Conservation (phyloP, 2,888 invertebrate genomes). For the Euclidia mi region DNA sequence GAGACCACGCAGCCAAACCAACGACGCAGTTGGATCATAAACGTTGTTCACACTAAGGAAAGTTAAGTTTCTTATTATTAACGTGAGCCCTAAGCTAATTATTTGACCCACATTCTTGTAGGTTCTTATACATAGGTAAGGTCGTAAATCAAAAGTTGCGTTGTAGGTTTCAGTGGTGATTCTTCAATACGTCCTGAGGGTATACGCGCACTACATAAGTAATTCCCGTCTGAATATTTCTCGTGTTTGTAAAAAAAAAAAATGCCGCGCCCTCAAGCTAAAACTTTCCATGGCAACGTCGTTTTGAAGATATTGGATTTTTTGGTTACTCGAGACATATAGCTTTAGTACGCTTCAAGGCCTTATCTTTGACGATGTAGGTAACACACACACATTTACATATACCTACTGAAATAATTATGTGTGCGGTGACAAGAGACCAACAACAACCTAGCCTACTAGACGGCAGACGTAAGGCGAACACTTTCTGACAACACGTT, state of each 20-base stretch:
- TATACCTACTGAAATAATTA: not conserved
- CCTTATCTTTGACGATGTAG: slow-evolving; percentile 25
- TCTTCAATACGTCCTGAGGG: slow-evolving; percentile 52
- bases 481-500: no score
- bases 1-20: no score
- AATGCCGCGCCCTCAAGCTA: slow-evolving; percentile 44
- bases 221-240: slow-evolving; percentile 51
- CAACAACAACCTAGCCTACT: no score
- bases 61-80: slow-evolving; percentile 1
- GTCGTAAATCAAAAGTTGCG: slow-evolving; percentile 63
- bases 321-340: slow-evolving; percentile 43
- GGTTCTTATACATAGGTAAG: slow-evolving; percentile 47
- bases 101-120: slow-evolving; percentile 24
- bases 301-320: slow-evolving; percentile 54
- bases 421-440: not conserved
- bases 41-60: no score
- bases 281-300: slow-evolving; percentile 48
- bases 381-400: not conserved
- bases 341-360: slow-evolving; percentile 30
- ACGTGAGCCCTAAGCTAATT: not conserved
- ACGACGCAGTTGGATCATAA: no score
- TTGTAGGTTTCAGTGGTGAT: slow-evolving; percentile 47
- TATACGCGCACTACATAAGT: slow-evolving; percentile 55
- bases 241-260: slow-evolving; percentile 47
- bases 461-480: no score